Evolutionary conservation across 2,113 vertebrate species (phyloP).

Genomic region (Tragelaphus imberbis): DNA sequence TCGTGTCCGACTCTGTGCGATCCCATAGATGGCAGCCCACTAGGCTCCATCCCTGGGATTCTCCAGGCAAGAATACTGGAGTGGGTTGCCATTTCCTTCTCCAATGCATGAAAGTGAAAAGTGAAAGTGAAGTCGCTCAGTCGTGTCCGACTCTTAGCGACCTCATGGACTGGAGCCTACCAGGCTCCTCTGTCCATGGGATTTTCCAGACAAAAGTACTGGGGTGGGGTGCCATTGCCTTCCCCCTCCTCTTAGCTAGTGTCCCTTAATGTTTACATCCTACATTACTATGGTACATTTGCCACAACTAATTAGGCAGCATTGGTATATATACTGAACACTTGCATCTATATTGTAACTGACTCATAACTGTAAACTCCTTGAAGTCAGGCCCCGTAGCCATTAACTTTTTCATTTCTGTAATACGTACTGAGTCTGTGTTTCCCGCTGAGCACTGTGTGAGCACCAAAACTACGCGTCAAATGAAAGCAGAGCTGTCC

Average conservation of each 20-base stretch:
- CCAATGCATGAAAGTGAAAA: too few relatives aligned
- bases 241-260: background rate
- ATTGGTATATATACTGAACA: background rate
- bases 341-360: background rate
- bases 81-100: too few relatives aligned
- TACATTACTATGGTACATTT: background rate
- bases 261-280: background rate
- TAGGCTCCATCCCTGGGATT: too few relatives aligned
- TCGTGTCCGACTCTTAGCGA: too few relatives aligned
- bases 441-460: background rate
- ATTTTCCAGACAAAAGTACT: too few relatives aligned
- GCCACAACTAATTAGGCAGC: background rate
- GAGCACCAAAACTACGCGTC: background rate
- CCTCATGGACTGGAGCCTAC: too few relatives aligned
- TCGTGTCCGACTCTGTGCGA: too few relatives aligned
- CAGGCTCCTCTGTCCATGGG: too few relatives aligned
- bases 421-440: background rate
- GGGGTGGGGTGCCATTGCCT: too few relatives aligned
- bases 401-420: background rate
- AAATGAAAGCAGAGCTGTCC: background rate
- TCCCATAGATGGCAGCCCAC: too few relatives aligned
- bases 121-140: too few relatives aligned
- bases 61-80: too few relatives aligned
- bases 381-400: background rate
- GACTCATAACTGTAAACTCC: background rate